A percentile compares a stretch with the other conserved stretches of the same genome.
These are phyloP conservation scores for Gallinago solitaria DNA, from an alignment of 2,797 vertebrate genomes.

Conservation along the genomic window DNA sequence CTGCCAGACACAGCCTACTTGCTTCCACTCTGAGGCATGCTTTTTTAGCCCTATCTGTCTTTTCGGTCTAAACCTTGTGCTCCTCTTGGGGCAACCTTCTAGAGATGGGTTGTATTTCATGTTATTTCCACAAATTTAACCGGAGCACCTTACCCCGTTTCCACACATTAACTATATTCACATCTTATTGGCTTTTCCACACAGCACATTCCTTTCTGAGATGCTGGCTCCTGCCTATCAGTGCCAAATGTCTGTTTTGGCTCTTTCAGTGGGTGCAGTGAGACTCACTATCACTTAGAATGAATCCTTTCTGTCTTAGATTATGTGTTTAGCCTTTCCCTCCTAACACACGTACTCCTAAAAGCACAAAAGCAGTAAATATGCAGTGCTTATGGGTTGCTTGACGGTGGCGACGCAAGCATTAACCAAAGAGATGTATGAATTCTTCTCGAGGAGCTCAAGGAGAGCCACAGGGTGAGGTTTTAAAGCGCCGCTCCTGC, in stretches of 20 bases:
- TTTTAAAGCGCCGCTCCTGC: neutral
- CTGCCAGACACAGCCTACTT: neutral
- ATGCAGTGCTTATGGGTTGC: neutral
- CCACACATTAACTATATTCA: neutral
- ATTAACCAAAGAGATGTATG: neutral
- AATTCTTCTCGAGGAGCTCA: neutral
- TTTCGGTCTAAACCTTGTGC: neutral
- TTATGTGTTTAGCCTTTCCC: neutral
- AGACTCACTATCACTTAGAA: accelerated
- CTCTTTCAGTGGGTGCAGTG: accelerated
- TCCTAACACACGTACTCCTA: neutral
- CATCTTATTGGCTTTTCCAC: neutral
- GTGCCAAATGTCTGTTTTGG: neutral
- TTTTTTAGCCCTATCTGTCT: neutral
- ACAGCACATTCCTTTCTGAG: neutral
- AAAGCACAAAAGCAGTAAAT: neutral
- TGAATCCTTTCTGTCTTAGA: neutral
- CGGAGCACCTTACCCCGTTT: neutral
- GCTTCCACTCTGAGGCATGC: neutral
- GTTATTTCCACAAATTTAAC: neutral
- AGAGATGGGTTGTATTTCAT: neutral
- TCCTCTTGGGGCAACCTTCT: neutral
- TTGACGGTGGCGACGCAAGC: neutral
- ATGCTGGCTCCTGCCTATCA: neutral
- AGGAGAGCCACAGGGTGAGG: neutral